Conservation (phyloP, 2,797 vertebrate genomes). For the Adrianichthys oophorus region DNA sequence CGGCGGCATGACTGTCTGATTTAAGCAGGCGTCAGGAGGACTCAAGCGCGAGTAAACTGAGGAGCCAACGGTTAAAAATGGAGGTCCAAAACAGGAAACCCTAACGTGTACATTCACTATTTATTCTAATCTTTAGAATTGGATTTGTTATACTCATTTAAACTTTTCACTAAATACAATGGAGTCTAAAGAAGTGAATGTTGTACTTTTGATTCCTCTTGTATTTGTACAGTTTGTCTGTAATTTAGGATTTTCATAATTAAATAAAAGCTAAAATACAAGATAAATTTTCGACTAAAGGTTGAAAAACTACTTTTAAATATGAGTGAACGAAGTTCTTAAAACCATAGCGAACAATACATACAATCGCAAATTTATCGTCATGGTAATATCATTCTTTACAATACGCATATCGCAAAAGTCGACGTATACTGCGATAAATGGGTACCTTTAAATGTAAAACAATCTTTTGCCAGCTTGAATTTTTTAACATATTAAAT, state of each 20-base stretch:
- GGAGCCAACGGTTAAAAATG: constrained; percentile 65
- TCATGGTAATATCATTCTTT: no score
- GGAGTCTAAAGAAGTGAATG: background rate
- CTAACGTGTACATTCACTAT: constrained; percentile 24
- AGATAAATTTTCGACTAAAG: background rate
- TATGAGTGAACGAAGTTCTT: no score
- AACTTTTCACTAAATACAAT: background rate
- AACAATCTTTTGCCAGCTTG: no score
- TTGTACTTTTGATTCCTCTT: fast-evolving
- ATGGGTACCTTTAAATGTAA: no score
- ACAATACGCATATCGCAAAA: no score
- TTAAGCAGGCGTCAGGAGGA: constrained; percentile 65
- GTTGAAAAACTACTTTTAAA: background rate
- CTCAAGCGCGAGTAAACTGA: constrained; percentile 63
- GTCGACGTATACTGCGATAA: no score
- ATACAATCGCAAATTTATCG: no score
- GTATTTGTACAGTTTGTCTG: background rate
- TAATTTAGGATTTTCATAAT: background rate
- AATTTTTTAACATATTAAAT: background rate
- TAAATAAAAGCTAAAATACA: no score
- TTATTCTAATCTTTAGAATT: background rate
- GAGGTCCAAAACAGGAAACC: constrained; percentile 45
- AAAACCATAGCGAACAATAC: no score
- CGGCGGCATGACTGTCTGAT: constrained; percentile 55
- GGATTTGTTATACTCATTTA: background rate